Evolutionary conservation across 1,140 invertebrate species (phyloP).

Genomic region (Phortica variegata): DNA sequence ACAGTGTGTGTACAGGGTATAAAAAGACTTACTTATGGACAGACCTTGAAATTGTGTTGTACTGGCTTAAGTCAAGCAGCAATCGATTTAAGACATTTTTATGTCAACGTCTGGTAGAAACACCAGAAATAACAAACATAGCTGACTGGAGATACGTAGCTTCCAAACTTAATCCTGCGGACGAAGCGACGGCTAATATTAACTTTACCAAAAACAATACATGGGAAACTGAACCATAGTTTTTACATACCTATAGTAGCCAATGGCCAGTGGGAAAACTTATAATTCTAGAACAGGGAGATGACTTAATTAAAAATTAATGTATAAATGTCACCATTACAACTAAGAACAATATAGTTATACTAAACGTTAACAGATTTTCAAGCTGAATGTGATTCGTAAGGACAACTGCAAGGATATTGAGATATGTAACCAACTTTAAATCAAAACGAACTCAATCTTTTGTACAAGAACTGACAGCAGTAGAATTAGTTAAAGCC

Average conservation of each 20-base stretch:
- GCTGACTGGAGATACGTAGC: constrained; percentile 31
- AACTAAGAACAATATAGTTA: too few species aligned
- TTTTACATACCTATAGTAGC: too few species aligned
- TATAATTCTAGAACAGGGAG: neutral
- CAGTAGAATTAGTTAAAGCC: neutral
- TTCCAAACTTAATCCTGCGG: constrained; percentile 27
- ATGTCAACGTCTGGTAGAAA: constrained; percentile 25
- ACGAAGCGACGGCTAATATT: constrained; percentile 33
- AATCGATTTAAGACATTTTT: constrained; percentile 17
- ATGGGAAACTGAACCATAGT: too few species aligned
- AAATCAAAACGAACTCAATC: neutral
- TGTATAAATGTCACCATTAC: too few species aligned
- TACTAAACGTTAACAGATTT: neutral
- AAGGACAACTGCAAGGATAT: neutral
- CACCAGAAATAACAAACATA: constrained; percentile 24
- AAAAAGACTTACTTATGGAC: constrained; percentile 1
- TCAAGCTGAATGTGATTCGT: neutral
- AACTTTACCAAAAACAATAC: neutral
- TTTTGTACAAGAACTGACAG: neutral
- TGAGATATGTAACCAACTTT: neutral
- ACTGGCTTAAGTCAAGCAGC: neutral
- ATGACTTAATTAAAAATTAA: neutral
- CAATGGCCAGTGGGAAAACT: too few species aligned
- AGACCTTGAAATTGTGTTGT: neutral
- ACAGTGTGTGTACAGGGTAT: too few species aligned